Evolutionary conservation across 2,113 vertebrate genomes (phyloP), one percentile per base, ranked within the genome.

Genomic region (Tachuris rubrigastra): DNA sequence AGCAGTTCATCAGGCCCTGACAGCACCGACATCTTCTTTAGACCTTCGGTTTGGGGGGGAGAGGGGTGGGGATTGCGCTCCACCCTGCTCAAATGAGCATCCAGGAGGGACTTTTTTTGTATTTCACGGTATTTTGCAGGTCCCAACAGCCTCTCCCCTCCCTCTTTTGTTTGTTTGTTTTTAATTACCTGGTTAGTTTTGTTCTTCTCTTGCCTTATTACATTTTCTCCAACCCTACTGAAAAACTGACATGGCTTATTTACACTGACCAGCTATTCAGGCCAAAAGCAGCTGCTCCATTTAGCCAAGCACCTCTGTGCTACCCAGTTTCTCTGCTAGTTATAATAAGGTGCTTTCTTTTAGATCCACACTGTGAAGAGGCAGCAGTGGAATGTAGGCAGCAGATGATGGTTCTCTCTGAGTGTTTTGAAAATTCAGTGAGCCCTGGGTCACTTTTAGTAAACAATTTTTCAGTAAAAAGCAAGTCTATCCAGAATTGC

Each of bases 1-100:
- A 91, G 89, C 87, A 84, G 82, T 93, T 93, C 82, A 95, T 96
- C 87, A 74, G 87, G 66, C 81, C 78, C 80, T 97, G 97, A 97
- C 97, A 98, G 88, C 56, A 89, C 90, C 96, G 30, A 93, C 47
- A 25, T 97, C 95, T 96, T 97, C 90, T 80, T 96, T 72, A 89
- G 85, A 69, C 76, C 60, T 13, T 41, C 1, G 0, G n/a, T 37
- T 53, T 53, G 52, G 50, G 23, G 23, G 23, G 10, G 20, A 10
- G 41, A n/a, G 65, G 49, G 28, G 49, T 42, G 84, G 56, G 58
- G 41, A 85, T 47, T 5, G 6, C 33, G 8, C 33, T 55, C 86
- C 25, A 12, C 85, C 56, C 81, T 84, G 46, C 68, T 78, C 82
- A 62, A 53, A 71, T 33, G 77, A 96, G 90, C 87, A 87, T 46